These are phyloP conservation scores for Misgurnus mizolepis DNA, from an alignment of 2,113 vertebrate genomes.

Conservation along the genomic window DNA sequence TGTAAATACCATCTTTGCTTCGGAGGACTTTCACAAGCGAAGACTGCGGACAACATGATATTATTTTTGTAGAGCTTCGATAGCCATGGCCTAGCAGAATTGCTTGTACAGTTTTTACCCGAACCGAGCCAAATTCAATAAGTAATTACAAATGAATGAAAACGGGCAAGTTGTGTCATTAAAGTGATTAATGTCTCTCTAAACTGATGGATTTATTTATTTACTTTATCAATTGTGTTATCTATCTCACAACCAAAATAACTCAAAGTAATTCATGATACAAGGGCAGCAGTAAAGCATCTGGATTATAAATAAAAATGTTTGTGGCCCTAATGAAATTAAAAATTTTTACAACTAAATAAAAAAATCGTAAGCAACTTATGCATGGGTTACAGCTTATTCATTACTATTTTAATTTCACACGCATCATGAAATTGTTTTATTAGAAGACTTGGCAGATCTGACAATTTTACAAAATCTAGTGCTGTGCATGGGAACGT, in stretches of 20 bases:
- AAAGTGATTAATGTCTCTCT: constrained; percentile 38
- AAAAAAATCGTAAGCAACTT: background rate
- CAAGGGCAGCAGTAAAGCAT: no score
- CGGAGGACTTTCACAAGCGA: constrained; percentile 62
- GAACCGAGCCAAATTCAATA: constrained; percentile 61
- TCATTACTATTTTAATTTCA: background rate
- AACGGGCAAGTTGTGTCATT: constrained; percentile 46
- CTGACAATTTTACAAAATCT: background rate
- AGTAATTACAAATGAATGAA: constrained; percentile 52
- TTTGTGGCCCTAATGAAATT: background rate
- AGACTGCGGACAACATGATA: constrained; percentile 62
- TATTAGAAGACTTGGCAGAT: background rate
- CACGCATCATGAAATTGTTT: background rate
- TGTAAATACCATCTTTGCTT: constrained; percentile 52
- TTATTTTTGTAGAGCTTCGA: constrained; percentile 75
- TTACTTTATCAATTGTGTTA: constrained; percentile 21
- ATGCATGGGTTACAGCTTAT: background rate
- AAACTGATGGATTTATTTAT: constrained; percentile 25
- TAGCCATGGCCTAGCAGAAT: constrained; percentile 63
- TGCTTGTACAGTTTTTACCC: constrained; percentile 72
- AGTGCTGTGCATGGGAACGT: constrained; percentile 13
- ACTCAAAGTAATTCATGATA: background rate
- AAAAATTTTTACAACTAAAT: background rate
- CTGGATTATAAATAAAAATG: no score
- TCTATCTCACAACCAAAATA: background rate